Base-by-base conservation (phyloP, 1,140 invertebrate species). In the Micrasema minimum region DNA sequence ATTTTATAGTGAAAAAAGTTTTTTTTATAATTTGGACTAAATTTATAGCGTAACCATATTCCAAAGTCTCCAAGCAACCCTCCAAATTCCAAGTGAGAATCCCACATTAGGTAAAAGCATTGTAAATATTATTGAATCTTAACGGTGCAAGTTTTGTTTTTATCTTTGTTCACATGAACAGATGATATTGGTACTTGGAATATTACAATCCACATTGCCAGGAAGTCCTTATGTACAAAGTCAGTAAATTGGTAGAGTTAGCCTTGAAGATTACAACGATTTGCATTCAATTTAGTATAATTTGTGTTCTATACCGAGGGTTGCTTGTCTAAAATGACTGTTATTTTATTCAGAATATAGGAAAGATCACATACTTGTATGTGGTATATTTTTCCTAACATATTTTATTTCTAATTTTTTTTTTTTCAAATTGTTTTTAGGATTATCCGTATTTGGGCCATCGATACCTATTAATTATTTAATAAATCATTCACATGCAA, bases 321-420 rank as follows among this genome's bases (percentile, higher is more conserved):
- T 55, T 55, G 51, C 51, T 55, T 55, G 12, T 37, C 9, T 20
- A 16, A 7, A 20, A 7, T 55, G 51, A 55, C n/a, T 31, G 3
- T 51, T 23, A 18, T 12, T 31, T 31, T 48, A 48, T 48, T 20
- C n/a, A 16, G 14, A 55, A 55, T n/a, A 53, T 35, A 26, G 22
- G 9, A 23, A 31, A 23, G 51, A 14, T 35, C 51, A 31, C 51
- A 31, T 55, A 37, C n/a, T 31, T 31, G 7, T 53, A 55, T 55
- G 51, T 31, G 51, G 26, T 31, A 35, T 31, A 9, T 55, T 55
- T 14, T 26, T 37, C 23, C 26, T 55, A n/a, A 12, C 26, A 31
- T n/a, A n/a, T 9, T 55, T 55, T n/a, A 55, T 55, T 55, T 55
- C 26, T 14, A 55, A 31, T 55, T 55, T 23, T 35, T 31, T 31